These are phyloP conservation scores for Gymnothorax javanicus DNA, from an alignment of 2,797 vertebrate species.

Conservation along the genomic window DNA sequence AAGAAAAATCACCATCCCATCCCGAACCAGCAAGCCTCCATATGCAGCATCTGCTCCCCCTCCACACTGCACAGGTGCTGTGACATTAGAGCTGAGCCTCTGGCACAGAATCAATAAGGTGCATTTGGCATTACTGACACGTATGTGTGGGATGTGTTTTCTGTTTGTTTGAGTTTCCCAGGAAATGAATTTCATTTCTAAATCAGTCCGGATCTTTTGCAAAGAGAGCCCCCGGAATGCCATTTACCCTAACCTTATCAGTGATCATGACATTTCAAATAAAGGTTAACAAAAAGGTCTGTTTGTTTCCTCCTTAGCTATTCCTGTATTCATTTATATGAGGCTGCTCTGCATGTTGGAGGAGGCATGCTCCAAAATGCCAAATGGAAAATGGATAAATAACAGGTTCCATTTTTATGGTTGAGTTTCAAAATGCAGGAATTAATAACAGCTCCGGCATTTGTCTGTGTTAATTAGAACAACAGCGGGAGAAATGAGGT, in stretches of 20 bases:
- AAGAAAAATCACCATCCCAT: not conserved
- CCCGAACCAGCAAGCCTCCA: not conserved
- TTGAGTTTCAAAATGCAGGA: not conserved
- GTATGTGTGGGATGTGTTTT: not conserved
- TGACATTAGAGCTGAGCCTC: not conserved
- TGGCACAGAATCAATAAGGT: not conserved
- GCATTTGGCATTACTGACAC: constrained; percentile 16
- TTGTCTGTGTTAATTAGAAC: constrained; percentile 14
- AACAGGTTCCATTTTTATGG: not conserved
- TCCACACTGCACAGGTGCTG: not conserved
- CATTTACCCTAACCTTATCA: constrained; percentile 39
- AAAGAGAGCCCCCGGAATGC: constrained; percentile 16
- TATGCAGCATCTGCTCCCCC: not conserved
- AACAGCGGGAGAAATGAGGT: not conserved
- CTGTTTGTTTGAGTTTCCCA: constrained; percentile 10
- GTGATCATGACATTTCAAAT: constrained; percentile 36
- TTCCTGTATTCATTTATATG: not conserved
- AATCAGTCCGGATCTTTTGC: not conserved
- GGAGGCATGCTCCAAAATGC: not conserved
- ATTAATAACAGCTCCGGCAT: not conserved
- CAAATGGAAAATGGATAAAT: not conserved
- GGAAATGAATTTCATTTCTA: constrained; percentile 12
- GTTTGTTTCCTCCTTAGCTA: constrained; percentile 14
- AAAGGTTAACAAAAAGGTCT: constrained; percentile 32
- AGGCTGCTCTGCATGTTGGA: not conserved